Conservation (phyloP, 2,797 vertebrate species). For the Glyptemys insculpta region DNA sequence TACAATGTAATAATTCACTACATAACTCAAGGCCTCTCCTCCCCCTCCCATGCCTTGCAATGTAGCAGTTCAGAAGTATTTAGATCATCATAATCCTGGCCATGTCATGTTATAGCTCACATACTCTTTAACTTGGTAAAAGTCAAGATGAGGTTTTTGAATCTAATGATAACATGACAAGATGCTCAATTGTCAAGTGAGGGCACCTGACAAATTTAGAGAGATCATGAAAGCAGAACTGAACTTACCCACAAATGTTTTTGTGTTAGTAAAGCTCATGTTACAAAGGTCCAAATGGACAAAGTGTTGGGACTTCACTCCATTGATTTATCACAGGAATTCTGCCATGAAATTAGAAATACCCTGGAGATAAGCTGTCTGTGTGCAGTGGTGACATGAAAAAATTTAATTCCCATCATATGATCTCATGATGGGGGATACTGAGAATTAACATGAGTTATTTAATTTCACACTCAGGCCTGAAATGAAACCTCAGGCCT, state of each 20-base stretch:
- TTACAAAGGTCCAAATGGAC: background rate
- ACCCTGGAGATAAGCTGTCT: background rate
- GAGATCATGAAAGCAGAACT: background rate
- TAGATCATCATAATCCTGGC: background rate
- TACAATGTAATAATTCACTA: background rate
- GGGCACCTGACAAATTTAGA: background rate
- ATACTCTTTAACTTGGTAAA: background rate
- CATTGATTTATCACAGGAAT: background rate
- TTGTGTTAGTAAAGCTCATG: background rate
- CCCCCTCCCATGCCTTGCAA: background rate
- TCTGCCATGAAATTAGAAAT: background rate
- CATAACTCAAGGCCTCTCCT: background rate
- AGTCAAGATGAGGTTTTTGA: fast-evolving
- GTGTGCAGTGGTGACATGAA: background rate
- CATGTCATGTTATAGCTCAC: background rate
- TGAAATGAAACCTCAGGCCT: fast-evolving
- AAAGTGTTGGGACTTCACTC: background rate
- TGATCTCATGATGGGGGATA: background rate
- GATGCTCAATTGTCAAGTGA: background rate
- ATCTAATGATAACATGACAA: background rate
- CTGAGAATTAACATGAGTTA: background rate
- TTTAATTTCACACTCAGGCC: background rate
- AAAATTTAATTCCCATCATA: background rate
- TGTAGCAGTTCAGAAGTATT: fast-evolving
- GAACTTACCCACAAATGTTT: background rate